phyloP scores from a whole-genome alignment of 2,797 vertebrate species.

The Girardinus metallicus region DNA sequence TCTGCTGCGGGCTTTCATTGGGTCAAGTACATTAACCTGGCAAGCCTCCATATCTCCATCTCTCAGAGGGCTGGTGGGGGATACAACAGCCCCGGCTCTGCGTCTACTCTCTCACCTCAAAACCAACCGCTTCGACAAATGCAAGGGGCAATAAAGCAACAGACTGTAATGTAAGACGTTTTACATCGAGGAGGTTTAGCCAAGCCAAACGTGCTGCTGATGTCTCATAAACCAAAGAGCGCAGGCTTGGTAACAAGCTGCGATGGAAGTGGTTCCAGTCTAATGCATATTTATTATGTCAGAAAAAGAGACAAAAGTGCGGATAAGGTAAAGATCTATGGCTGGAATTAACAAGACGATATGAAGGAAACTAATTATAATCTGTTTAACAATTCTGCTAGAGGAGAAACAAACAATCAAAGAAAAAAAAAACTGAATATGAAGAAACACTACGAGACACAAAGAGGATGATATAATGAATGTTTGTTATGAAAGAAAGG shows the following conservation, averaged over 20 bases:
- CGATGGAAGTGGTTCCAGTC: constrained; percentile 7
- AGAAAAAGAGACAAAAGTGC: background rate
- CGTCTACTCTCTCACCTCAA: constrained; percentile 46
- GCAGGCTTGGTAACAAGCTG: constrained; percentile 8
- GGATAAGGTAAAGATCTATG: background rate
- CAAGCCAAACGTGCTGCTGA: constrained; percentile 27
- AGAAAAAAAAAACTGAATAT: background rate
- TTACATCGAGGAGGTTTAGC: constrained; percentile 22
- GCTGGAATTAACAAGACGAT: constrained; percentile 5
- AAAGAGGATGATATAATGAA: background rate
- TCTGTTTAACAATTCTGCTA: background rate
- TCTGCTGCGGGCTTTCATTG: constrained; percentile 71
- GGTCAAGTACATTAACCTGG: constrained; percentile 83
- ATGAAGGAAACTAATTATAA: background rate
- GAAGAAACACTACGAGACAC: background rate
- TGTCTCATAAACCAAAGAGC: constrained; percentile 28
- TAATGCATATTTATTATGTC: constrained; percentile 32
- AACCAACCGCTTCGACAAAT: constrained; percentile 38
- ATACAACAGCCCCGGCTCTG: constrained; percentile 49
- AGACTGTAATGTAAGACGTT: constrained; percentile 51
- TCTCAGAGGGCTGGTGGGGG: constrained; percentile 42
- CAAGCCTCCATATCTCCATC: constrained; percentile 63
- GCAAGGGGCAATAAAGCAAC: constrained; percentile 48
- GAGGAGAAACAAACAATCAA: background rate
- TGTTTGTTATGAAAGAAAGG: background rate